Percentiles rank a stretch among this genome's conserved stretches.
These are phyloP conservation scores for Siniperca obscura DNA, from an alignment of 2,797 vertebrate genomes.

Conservation along the genomic window DNA sequence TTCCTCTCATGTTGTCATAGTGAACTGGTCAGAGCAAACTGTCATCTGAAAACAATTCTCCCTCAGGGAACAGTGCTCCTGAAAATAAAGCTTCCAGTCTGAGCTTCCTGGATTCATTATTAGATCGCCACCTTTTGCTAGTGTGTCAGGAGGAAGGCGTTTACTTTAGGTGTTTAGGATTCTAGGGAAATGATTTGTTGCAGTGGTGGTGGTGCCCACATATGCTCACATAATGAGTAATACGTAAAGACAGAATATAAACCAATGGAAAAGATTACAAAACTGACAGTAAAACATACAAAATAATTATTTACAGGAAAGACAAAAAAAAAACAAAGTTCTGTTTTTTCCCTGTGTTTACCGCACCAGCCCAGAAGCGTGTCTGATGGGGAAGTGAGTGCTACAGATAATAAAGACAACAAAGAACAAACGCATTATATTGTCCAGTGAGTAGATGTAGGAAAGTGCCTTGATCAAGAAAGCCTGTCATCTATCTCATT, in stretches of 20 bases:
- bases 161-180: background rate
- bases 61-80: slow-evolving; percentile 2
- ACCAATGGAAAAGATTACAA: background rate
- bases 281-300: background rate
- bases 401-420: background rate
- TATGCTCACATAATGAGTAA: background rate
- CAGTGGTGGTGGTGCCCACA: background rate
- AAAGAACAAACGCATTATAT: background rate
- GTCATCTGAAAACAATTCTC: slow-evolving; percentile 2
- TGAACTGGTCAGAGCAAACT: slow-evolving; percentile 10
- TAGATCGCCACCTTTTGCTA: background rate
- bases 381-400: slow-evolving; percentile 1
- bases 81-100: slow-evolving; percentile 18
- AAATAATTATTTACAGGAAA: slow-evolving; percentile 1
- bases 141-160: background rate
- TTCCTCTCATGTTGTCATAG: slow-evolving; percentile 20
- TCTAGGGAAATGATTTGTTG: background rate
- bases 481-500: background rate
- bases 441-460: background rate
- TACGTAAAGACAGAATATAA: background rate
- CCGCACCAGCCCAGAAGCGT: background rate
- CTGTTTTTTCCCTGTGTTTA: background rate
- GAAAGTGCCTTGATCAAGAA: background rate
- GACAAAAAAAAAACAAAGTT: background rate
- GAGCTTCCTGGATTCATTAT: background rate